phyloP scores from a whole-genome alignment of 2,113 vertebrate species.

The Lipophrys pholis region DNA sequence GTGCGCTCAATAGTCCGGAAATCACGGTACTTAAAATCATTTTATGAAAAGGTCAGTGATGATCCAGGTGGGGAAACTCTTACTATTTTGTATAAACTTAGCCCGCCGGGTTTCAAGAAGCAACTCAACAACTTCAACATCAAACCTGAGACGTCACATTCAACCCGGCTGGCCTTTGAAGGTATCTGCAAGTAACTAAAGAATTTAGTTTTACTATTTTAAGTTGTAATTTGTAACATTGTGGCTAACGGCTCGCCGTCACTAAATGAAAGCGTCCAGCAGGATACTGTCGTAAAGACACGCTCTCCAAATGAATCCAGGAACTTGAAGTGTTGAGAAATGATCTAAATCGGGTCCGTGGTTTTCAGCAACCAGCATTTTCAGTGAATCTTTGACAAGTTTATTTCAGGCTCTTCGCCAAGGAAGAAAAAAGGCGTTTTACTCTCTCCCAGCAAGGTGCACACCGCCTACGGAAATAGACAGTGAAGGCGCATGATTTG shows the following conservation, averaged over 20 bases:
- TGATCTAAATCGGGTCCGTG: conserved; percentile 8
- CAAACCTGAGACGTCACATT: too few relatives aligned
- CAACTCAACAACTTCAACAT: too few relatives aligned
- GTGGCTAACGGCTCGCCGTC: not conserved
- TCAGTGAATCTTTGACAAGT: not conserved
- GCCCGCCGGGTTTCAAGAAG: too few relatives aligned
- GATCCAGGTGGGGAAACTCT: too few relatives aligned
- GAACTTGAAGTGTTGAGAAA: conserved; percentile 13
- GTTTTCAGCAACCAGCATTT: not conserved
- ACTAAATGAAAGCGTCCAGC: conserved; percentile 6
- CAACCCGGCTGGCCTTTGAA: too few relatives aligned
- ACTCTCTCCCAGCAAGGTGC: not conserved
- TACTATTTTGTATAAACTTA: too few relatives aligned
- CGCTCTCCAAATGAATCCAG: conserved; percentile 3
- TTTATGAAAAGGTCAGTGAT: too few relatives aligned
- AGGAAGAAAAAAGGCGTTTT: not conserved
- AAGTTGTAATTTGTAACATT: too few relatives aligned
- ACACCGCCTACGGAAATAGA: conserved; percentile 9
- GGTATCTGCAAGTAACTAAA: too few relatives aligned
- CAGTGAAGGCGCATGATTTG: conserved; percentile 21
- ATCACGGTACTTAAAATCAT: too few relatives aligned
- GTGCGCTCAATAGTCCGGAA: too few relatives aligned
- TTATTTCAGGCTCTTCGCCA: not conserved
- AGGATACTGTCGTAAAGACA: conserved; percentile 11
- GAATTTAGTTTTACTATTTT: too few relatives aligned